Conservation (phyloP, 2,113 vertebrate genomes). For the Plotosus lineatus region DNA sequence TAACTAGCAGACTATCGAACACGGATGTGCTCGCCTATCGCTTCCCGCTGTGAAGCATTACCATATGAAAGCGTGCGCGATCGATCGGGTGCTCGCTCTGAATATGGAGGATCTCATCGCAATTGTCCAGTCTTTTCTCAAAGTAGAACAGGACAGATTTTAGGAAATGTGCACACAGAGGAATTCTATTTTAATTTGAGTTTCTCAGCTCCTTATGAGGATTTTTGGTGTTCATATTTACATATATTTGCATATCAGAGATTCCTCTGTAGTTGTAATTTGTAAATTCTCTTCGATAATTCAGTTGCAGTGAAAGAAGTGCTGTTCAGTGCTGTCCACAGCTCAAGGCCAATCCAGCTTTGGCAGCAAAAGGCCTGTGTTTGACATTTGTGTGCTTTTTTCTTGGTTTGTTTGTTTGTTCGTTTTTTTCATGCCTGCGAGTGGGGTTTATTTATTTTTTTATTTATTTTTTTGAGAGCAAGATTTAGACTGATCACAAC, state of each 20-base stretch:
- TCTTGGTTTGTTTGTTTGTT: not conserved
- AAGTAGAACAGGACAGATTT: no score
- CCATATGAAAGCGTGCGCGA: conserved; percentile 49
- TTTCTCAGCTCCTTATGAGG: not conserved
- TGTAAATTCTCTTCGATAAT: not conserved
- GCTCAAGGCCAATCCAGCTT: conserved; percentile 7
- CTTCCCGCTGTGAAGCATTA: conserved; percentile 46
- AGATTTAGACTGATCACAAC: not conserved
- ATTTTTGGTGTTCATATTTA: conserved; percentile 9
- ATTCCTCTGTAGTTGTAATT: not conserved
- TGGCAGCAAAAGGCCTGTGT: not conserved
- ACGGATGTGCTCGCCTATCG: conserved; percentile 38
- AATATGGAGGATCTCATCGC: conserved; percentile 25
- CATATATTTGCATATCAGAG: conserved; percentile 30
- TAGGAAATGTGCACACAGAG: not conserved
- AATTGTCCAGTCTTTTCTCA: not conserved
- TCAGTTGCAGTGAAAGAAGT: not conserved
- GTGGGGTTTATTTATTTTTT: not conserved
- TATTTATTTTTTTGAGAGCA: not conserved
- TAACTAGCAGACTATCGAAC: conserved; percentile 37
- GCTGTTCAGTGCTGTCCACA: not conserved
- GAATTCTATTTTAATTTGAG: not conserved
- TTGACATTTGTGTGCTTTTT: not conserved
- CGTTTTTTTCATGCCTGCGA: not conserved
- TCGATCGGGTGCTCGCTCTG: conserved; percentile 37